Evolutionary conservation across 2,113 vertebrate genomes (phyloP), one percentile per base, ranked within the genome.

Genomic region (Noctilio leporinus): DNA sequence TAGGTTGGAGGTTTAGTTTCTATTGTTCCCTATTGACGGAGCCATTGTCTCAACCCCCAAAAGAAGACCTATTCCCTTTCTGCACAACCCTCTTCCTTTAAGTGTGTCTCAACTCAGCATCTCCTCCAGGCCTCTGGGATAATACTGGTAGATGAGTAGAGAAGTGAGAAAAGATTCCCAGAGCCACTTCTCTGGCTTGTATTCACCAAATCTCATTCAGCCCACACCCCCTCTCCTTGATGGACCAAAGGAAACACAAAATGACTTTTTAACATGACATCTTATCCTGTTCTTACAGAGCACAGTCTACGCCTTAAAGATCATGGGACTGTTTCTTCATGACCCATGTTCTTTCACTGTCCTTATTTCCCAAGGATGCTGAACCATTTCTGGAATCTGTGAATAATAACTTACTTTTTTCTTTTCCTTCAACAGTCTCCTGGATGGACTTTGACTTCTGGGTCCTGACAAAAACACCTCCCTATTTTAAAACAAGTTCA

Each of bases 391-490:
- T 51, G 40, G 93, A 96, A 77, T 73, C 89, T 67, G 40, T 24
- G 16, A 94, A 96, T 97, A 98, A 98, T 38, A 62, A 87, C 51
- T 95, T 96, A 84, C 77, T 90, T 97, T 87, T 93, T 96, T 95
- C 62, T 96, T 96, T 94, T 95, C 94, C 88, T 91, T 96, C 97
- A 95, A 59, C 98, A 98, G 96, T 97, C 83, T 64, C 40, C 96
- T 73, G 97, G 98, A 98, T 91, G 96, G 72, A 94, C 95, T 95
- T 95, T 88, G 97, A 95, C 90, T 78, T 45, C 94, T 19, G 33
- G 80, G 93, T 65, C 86, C 91, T 88, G 97, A 92, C 73, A 78
- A 77, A 95, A 78, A 93, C 4, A 78, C n/a, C 53, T 94, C 93
- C 89, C 93, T 43, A 49, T 95, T 93, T 22, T 96, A 86, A 0